phyloP scores from a whole-genome alignment of 2,888 invertebrate species.

The Anagyrus pseudococci region DNA sequence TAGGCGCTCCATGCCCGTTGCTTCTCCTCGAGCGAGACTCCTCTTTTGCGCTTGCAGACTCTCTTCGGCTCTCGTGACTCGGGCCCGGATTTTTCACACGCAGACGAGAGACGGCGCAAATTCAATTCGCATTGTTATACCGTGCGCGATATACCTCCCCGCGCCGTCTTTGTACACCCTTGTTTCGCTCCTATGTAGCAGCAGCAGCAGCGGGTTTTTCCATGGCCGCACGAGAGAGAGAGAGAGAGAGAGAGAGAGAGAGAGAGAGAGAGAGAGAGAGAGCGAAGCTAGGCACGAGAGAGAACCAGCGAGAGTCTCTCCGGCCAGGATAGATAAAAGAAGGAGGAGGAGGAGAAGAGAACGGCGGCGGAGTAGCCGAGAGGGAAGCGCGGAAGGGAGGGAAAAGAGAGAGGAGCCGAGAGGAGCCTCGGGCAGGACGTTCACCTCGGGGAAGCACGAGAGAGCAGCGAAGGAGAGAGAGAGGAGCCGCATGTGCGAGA shows the following conservation, averaged over 20 bases:
- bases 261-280: constrained; percentile 22
- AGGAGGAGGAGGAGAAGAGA: constrained; percentile 30
- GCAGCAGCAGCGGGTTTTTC: too few relatives aligned
- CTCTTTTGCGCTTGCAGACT: constrained; percentile 7
- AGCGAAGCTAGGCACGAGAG: constrained; percentile 3
- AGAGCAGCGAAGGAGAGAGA: not conserved
- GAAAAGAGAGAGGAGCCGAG: constrained; percentile 38
- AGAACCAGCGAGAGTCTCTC: not conserved
- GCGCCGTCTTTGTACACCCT: too few relatives aligned
- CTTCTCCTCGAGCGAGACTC: too few relatives aligned
- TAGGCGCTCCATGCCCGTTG: too few relatives aligned
- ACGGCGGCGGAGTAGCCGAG: not conserved
- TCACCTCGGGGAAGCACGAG: too few relatives aligned
- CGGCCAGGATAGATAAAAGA: constrained; percentile 30
- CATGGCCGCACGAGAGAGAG: too few relatives aligned
- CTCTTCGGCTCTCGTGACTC: constrained; percentile 27
- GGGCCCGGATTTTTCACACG: constrained; percentile 24
- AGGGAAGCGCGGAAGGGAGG: not conserved
- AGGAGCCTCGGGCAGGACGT: constrained; percentile 51
- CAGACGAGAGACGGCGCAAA: constrained; percentile 33
- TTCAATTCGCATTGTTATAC: constrained; percentile 38
- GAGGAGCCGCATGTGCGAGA: constrained; percentile 25
- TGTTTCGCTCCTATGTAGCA: constrained; percentile 6
- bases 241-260: too few relatives aligned
- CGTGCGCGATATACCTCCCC: not conserved